Evolutionary conservation across 2,113 vertebrate species (phyloP).

Genomic region (Canis aureus): DNA sequence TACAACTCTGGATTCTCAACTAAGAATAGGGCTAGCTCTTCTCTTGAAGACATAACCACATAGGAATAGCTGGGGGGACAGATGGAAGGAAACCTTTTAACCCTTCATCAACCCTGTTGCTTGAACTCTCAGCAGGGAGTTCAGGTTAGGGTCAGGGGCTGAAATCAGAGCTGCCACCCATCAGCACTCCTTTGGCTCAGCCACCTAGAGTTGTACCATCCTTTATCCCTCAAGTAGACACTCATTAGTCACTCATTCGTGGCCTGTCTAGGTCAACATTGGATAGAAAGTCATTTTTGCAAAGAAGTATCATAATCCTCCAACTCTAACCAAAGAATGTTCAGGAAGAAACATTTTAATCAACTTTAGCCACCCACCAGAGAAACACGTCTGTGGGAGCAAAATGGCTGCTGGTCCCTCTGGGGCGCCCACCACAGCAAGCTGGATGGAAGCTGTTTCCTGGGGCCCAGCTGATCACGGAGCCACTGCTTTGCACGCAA

Average conservation of each 20-base stretch:
- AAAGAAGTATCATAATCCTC: slow-evolving; percentile 2
- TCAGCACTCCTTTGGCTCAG: background rate
- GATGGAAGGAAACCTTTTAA: background rate
- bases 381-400: background rate
- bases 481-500: background rate
- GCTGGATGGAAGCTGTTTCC: background rate
- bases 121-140: background rate
- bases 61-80: background rate
- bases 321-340: background rate
- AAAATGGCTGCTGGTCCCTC: background rate
- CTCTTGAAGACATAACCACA: background rate
- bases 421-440: accelerated
- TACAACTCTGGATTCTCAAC: background rate
- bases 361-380: background rate
- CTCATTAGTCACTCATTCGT: background rate
- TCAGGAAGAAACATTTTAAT: slow-evolving; percentile 13
- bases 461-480: background rate
- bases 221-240: background rate
- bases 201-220: background rate
- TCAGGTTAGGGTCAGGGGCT: background rate
- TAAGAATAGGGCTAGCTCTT: background rate
- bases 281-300: slow-evolving; percentile 18
- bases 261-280: background rate
- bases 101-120: background rate
- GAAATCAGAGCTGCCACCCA: background rate